These are phyloP conservation scores for Litoditis marina DNA, from an alignment of 2,888 invertebrate genomes.

Conservation along the genomic window DNA sequence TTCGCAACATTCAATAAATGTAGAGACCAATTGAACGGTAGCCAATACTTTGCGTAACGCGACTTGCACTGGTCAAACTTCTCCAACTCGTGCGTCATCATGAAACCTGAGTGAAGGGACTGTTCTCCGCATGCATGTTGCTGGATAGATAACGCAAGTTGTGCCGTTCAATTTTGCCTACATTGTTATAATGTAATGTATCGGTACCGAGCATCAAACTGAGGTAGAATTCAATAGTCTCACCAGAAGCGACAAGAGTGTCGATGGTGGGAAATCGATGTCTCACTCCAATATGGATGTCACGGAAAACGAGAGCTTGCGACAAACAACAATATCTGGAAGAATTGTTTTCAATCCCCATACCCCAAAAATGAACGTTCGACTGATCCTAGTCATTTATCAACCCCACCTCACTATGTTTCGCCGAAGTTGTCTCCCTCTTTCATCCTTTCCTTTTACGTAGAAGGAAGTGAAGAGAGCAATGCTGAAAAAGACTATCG, in stretches of 20 bases:
- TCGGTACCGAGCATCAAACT: no score
- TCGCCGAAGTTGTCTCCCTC: slow-evolving; percentile 36
- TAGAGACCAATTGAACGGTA: slow-evolving; percentile 53
- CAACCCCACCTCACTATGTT: slow-evolving; percentile 51
- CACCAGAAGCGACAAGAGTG: slow-evolving; percentile 34
- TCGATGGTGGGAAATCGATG: slow-evolving; percentile 37
- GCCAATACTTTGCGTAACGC: slow-evolving; percentile 53
- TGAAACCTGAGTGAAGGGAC: slow-evolving; percentile 22
- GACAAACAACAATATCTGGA: slow-evolving; percentile 37
- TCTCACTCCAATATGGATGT: slow-evolving; percentile 40
- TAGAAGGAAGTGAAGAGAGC: slow-evolving; percentile 44
- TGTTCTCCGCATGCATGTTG: no score
- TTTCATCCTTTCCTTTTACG: slow-evolving; percentile 41
- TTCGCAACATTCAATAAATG: slow-evolving; percentile 38
- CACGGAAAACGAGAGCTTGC: slow-evolving; percentile 45
- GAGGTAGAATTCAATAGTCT: no score
- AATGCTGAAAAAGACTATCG: slow-evolving; percentile 26
- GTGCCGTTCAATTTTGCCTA: no score
- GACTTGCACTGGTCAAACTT: slow-evolving; percentile 31
- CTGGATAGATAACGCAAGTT: no score
- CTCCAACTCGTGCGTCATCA: slow-evolving; percentile 37
- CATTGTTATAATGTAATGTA: no score
- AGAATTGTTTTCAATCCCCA: no score
- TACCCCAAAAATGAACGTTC: no score
- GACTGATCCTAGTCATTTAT: no score